Percentiles rank a stretch among this genome's conserved stretches.
phyloP scores from a whole-genome alignment of 2,888 invertebrate species.

The Anorthoa munda region DNA sequence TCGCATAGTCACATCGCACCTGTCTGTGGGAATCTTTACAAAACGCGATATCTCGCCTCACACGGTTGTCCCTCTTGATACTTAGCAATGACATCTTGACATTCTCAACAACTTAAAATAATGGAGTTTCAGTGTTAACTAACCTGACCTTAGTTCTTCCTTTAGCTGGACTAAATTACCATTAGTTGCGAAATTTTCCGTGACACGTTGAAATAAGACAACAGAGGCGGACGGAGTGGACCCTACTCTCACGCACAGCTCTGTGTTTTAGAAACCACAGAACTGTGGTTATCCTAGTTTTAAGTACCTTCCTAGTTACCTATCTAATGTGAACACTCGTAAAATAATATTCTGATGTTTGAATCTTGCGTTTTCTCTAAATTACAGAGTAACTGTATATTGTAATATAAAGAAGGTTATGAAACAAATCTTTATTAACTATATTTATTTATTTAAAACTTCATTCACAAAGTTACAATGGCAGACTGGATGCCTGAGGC shows the following conservation, averaged over 20 bases:
- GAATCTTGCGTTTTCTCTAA: background rate
- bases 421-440: background rate
- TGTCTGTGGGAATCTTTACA: background rate
- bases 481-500: too few species aligned
- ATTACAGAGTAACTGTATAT: background rate
- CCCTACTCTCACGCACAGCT: background rate
- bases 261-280: slow-evolving; percentile 20
- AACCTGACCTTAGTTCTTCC: slow-evolving; percentile 21
- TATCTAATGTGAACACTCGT: background rate
- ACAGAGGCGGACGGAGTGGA: slow-evolving; percentile 1
- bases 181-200: slow-evolving; percentile 27
- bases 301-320: background rate
- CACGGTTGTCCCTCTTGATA: background rate
- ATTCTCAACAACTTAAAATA: background rate
- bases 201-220: slow-evolving; percentile 16
- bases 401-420: background rate
- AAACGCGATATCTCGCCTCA: background rate
- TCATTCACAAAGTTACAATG: too few species aligned
- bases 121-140: slow-evolving; percentile 18
- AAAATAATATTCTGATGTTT: background rate
- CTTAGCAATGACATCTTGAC: background rate
- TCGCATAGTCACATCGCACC: background rate
- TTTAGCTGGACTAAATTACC: slow-evolving; percentile 3
- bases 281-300: slow-evolving; percentile 8
- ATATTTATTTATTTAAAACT: background rate